Evolutionary conservation across 1,140 invertebrate species (phyloP).

Genomic region (Brachionus manjavacas): DNA sequence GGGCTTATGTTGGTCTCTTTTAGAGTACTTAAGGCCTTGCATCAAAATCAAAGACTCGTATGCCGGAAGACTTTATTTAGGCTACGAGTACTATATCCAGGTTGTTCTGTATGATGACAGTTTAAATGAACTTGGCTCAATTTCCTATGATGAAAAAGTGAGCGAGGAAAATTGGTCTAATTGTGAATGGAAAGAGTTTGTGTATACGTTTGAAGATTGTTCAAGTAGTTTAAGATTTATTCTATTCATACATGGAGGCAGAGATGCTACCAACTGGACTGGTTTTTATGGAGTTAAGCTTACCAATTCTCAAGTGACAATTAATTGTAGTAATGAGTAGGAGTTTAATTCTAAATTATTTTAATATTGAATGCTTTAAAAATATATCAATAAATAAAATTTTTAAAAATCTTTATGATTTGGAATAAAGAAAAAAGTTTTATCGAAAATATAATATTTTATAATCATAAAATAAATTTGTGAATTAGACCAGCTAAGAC

Average conservation of each 20-base stretch:
- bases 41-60: not conserved
- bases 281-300: constrained; percentile 1
- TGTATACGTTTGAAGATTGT: not conserved
- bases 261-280: not conserved
- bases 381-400: too few relatives aligned
- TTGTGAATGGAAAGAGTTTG: constrained; percentile 16
- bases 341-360: too few relatives aligned
- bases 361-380: too few relatives aligned
- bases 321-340: too few relatives aligned
- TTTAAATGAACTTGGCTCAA: not conserved
- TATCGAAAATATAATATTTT: too few relatives aligned
- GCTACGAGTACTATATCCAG: not conserved
- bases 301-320: not conserved
- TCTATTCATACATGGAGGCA: not conserved
- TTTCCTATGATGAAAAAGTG: not conserved
- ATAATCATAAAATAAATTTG: too few relatives aligned
- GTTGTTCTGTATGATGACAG: not conserved
- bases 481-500: too few relatives aligned
- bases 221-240: not conserved
- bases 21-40: not conserved
- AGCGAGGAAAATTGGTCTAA: constrained; percentile 3
- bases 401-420: too few relatives aligned
- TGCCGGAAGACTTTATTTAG: constrained; percentile 8
- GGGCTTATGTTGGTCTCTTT: not conserved
- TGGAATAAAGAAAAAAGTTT: too few relatives aligned